Base-by-base conservation (phyloP, 2,113 vertebrate species). In the Lanius ludovicianus region DNA sequence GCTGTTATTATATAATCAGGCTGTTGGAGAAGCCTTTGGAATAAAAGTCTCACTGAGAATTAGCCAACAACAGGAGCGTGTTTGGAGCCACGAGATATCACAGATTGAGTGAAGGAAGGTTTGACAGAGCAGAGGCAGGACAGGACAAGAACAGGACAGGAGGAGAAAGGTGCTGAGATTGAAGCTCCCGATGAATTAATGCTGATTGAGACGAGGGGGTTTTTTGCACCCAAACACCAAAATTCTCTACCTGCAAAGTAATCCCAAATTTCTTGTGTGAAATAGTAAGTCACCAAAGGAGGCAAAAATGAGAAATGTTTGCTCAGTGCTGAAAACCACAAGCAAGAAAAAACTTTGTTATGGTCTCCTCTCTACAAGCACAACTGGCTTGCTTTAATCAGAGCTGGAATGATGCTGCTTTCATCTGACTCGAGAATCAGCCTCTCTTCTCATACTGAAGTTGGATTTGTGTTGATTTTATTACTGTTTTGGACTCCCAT, bases 1-100 rank as follows among this genome's bases (percentile, higher is more conserved):
- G 97, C 96, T 97, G 97, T 97, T 97, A 95, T 97, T 96, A 97
- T 97, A 96, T 94, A 90, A 97, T 97, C 97, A 97, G 97, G 92
- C 95, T 96, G 96, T 84, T 93, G 95, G 95, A 96, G 96, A 95
- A 95, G 90, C 94, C 90, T 97, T 96, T 93, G 94, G 96, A 93
- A 96, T 94, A 89, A 80, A 96, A 95, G 90, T 69, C 94, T 87
- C 22, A 0, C 92, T 89, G 89, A 79, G 95, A 95, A 92, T 96
- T 93, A 93, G 86, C 77, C 93, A 68, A 59, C 84, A 82, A 82
- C 77, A 7, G 7, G 79, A 91, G 92, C 7, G 33, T 55, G 77
- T 82, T 94, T 67, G 62, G 67, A 94, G 84, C 88, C 78, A 59
- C 0, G 8, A 87, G 89, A 74, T 57, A 49, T 82, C 87, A 70